These are phyloP conservation scores for Xestia sexstrigata DNA, from an alignment of 2,888 invertebrate species.

Conservation along the genomic window DNA sequence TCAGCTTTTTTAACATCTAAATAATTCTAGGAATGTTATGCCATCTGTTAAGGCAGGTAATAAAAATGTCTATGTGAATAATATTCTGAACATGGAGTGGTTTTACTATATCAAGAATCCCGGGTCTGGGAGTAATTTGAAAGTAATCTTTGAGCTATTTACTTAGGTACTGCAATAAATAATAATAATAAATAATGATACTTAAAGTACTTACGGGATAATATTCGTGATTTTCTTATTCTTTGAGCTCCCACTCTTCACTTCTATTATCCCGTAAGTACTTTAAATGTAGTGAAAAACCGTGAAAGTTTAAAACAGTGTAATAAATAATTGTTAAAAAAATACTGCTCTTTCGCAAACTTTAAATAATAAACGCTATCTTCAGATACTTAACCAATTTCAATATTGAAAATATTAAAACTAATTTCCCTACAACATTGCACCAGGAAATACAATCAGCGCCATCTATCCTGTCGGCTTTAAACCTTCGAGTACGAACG, in stretches of 20 bases:
- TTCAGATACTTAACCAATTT: too few relatives aligned
- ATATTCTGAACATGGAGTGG: background rate
- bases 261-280: too few relatives aligned
- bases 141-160: background rate
- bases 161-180: background rate
- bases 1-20: background rate
- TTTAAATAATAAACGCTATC: background rate
- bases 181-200: too few relatives aligned
- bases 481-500: background rate
- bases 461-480: constrained; percentile 21
- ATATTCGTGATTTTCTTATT: too few relatives aligned
- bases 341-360: background rate
- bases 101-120: background rate
- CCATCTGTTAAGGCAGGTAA: background rate
- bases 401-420: background rate
- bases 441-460: constrained; percentile 16
- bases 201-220: too few relatives aligned
- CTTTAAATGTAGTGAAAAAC: too few relatives aligned
- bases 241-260: too few relatives aligned
- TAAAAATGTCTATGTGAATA: background rate
- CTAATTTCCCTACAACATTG: background rate
- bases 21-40: background rate
- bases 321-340: too few relatives aligned
- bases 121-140: background rate
- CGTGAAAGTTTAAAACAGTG: too few relatives aligned